Evolutionary conservation across 1,140 invertebrate genomes (phyloP).

Genomic region (Mamestra configurata): DNA sequence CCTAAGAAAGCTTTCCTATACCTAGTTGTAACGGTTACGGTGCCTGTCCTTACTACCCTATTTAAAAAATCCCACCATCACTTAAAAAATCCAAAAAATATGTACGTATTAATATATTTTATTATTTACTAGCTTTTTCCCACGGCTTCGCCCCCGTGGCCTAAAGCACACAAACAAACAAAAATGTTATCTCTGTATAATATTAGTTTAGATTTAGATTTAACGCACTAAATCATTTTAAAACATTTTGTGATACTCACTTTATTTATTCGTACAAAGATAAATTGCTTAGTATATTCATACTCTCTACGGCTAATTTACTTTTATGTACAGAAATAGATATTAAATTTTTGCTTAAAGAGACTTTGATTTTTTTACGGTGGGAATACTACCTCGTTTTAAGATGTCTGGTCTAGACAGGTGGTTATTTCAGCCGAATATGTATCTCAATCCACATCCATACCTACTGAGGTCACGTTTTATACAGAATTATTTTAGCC

Average conservation of each 20-base stretch:
- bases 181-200: too few relatives aligned
- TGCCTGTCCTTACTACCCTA: too few relatives aligned
- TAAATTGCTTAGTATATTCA: slow-evolving; percentile 51
- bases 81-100: too few relatives aligned
- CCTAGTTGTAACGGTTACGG: too few relatives aligned
- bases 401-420: slow-evolving; percentile 81
- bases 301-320: slow-evolving; percentile 54
- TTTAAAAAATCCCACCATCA: too few relatives aligned
- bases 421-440: slow-evolving; percentile 80
- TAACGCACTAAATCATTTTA: slow-evolving; percentile 35
- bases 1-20: too few relatives aligned
- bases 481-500: neutral
- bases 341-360: slow-evolving; percentile 69
- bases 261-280: slow-evolving; percentile 50
- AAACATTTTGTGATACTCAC: slow-evolving; percentile 41
- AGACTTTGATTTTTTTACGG: slow-evolving; percentile 83
- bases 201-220: neutral
- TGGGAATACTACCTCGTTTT: slow-evolving; percentile 83
- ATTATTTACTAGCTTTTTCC: too few relatives aligned
- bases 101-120: too few relatives aligned
- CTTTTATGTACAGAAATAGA: slow-evolving; percentile 55
- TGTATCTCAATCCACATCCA: slow-evolving; percentile 42
- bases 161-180: too few relatives aligned
- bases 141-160: too few relatives aligned
- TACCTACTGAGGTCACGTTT: slow-evolving; percentile 13